Base-by-base conservation (phyloP, 2,113 vertebrate species). In the Bostrychus sinensis region DNA sequence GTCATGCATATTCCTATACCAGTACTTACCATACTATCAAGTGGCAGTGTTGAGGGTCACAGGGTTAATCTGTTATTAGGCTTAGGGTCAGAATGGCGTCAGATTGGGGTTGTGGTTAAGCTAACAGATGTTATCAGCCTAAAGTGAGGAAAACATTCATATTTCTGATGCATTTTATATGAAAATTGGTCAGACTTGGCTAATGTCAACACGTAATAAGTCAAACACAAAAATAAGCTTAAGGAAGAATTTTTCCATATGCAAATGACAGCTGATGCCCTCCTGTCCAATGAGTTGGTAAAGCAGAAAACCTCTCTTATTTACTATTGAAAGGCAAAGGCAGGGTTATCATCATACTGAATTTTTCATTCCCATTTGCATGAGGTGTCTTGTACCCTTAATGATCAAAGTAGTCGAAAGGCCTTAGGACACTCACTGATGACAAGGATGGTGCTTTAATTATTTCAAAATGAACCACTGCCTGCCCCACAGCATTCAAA, bases 41-140 rank as follows among this genome's bases (percentile, higher is more conserved):
- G 25, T 78, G 62, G 66, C 65, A 51, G 61, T 48, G 23, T 61
- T 32, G 14, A 19, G 34, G 19, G 32, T 51, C 43, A 73, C 2
- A 16, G 56, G 64, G 60, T 70, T 59, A 66, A 72, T 53, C 28
- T 60, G 2, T 50, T 30, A 56, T 37, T 19, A 22, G 46, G 39
- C 9, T 57, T 42, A 19, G 7, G 51, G 56, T 73, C 53, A 50
- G 32, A 58, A 7, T 13, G 23, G 16, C 34, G 55, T 71, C 41
- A 56, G 8, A 3, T 53, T 50, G 26, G 13, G 43, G 9, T 51
- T 41, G 51, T 16, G 28, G 28, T 25, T 28, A 11, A 50, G 32
- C n/a, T 55, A 23, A 22, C 62, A 69, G 38, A 41, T 50, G 32
- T 4, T 1, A 56, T 60, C 22, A 50, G 1, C 1, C 14, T 22